A percentile compares a stretch with the other conserved stretches of the same genome.
phyloP scores from a whole-genome alignment of 2,888 invertebrate species.

The Seira sanloemensis region DNA sequence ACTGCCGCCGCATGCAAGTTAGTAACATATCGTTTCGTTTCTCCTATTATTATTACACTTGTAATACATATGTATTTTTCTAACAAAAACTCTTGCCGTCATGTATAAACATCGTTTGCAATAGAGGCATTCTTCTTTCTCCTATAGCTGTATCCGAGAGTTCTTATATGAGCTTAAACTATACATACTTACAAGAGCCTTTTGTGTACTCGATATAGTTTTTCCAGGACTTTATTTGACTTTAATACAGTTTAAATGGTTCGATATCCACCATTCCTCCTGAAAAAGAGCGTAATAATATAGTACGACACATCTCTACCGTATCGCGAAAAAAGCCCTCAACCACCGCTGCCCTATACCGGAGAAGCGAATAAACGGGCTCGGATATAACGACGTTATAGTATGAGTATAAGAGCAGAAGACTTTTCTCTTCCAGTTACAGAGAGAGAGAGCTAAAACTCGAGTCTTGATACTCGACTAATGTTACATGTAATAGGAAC shows the following conservation, averaged over 20 bases:
- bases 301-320: slow-evolving; percentile 26
- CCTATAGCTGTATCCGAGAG: background rate
- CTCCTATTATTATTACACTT: slow-evolving; percentile 44
- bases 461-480: slow-evolving; percentile 3
- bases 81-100: background rate
- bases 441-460: background rate
- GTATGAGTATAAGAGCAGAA: no score
- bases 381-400: no score
- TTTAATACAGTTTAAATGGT: slow-evolving; percentile 62
- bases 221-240: slow-evolving; percentile 52
- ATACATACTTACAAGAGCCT: background rate
- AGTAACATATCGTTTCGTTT: slow-evolving; percentile 26
- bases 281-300: slow-evolving; percentile 29
- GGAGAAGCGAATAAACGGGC: background rate
- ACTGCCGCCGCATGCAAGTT: slow-evolving; percentile 35
- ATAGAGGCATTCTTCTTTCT: no score
- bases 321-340: slow-evolving; percentile 56
- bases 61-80: slow-evolving; percentile 53
- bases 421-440: slow-evolving; percentile 27
- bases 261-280: slow-evolving; percentile 52
- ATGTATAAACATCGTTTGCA: background rate
- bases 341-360: no score
- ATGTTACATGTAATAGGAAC: slow-evolving; percentile 16
- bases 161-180: background rate
- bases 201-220: slow-evolving; percentile 22